Evolutionary conservation across 2,113 vertebrate genomes (phyloP), one percentile per base, ranked within the genome.

Genomic region (Barbus barbus): DNA sequence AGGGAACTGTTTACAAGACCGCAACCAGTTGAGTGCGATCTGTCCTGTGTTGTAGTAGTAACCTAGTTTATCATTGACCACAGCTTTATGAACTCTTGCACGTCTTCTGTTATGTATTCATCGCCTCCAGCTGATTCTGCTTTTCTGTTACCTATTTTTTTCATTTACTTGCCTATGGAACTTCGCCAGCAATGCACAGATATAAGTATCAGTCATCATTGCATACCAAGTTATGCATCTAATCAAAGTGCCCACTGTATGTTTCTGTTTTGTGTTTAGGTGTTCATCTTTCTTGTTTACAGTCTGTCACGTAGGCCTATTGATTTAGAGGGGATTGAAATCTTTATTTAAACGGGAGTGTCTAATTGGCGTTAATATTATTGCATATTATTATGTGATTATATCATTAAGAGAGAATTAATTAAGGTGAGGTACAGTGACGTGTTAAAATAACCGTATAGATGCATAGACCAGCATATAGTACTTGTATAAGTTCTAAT

Each of bases 41-140:
- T 71, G 79, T 71, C 31, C 79, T 28, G 75, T 78, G 75, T 71
- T 3, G 41, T 44, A 38, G 63, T 71, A 81, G 61, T 69, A 82
- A 26, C 16, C 79, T 53, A 14, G 46, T 82, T 82, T 24, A 82
- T 82, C 28, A 82, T 71, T 71, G 33, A 71, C 63, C 11, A 38
- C 20, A 38, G 44, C 9, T 48, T 26, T 51, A 7, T 82, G 65
- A 38, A 9, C 13, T 24, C 46, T 7, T 80, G 79, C 79, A 81
- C 79, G 79, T 71, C 26, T 53, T 46, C n/a, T 74, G 33, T 38
- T 22, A 20, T n/a, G 11, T 2, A 38, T 74, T 18, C 71, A 74
- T 46, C 41, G 41, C 69, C 58, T 72, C 22, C 67, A 38, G 22
- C 22, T 41, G 22, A 41, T 72, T 24, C 11, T 72, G 69, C 38